Evolutionary conservation across 2,797 vertebrate species (phyloP).

Genomic region (Spheniscus humboldti): DNA sequence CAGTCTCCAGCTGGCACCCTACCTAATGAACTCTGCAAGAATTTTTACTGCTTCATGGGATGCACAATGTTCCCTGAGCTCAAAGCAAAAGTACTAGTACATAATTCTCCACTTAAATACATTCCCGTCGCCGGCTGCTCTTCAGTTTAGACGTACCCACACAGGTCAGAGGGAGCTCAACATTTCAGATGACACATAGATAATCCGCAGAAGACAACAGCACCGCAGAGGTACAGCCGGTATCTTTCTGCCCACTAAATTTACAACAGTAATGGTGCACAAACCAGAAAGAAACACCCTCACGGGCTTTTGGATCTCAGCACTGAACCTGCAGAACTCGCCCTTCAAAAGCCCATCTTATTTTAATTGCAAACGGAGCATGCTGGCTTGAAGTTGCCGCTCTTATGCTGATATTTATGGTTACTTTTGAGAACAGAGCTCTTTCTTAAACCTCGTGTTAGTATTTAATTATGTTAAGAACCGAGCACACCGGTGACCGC

Average conservation of each 20-base stretch:
- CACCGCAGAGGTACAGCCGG: not conserved
- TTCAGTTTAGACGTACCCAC: rapidly evolving
- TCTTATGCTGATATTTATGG: rapidly evolving
- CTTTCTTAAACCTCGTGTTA: rapidly evolving
- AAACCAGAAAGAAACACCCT: not conserved
- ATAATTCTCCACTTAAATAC: not conserved
- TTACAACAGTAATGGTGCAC: rapidly evolving
- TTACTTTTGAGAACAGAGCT: not conserved
- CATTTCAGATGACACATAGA: rapidly evolving
- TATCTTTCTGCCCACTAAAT: not conserved
- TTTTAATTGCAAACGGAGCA: not conserved
- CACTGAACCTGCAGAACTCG: not conserved
- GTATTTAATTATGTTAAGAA: not conserved
- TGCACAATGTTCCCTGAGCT: rapidly evolving
- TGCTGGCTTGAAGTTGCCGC: rapidly evolving
- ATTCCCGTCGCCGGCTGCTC: not conserved
- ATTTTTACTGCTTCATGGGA: not conserved
- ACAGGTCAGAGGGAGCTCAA: not conserved
- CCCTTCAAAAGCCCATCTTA: not conserved
- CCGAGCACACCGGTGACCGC: rapidly evolving
- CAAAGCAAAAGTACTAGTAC: not conserved
- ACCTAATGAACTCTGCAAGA: not conserved
- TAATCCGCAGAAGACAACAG: not conserved
- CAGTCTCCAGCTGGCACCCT: not conserved
- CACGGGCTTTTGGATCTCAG: not conserved